Base-by-base conservation (phyloP, 2,888 invertebrate species). In the Campoplex nolae region DNA sequence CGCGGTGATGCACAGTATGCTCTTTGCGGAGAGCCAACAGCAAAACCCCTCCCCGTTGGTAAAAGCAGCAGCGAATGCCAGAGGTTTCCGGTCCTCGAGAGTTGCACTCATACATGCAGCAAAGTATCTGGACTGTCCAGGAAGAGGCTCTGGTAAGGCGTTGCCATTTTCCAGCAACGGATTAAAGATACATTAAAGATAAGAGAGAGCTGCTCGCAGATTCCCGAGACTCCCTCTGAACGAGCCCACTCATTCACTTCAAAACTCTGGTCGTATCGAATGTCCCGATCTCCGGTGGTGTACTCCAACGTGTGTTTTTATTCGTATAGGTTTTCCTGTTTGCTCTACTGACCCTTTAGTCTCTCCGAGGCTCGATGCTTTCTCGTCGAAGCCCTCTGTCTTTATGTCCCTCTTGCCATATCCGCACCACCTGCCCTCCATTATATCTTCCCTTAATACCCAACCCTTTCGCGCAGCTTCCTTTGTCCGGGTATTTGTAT, bases 261-360 rank as follows among this genome's bases (percentile, higher is more conserved):
- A 42, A 28, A 56, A 70, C 42, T 62, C 79, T 79, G 45, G 42
- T 62, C 38, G 62, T 80, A 86, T 81, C 86, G 83, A 84, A 84
- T 73, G 81, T 81, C 67, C 77, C 84, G 84, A 86, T 84, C 86
- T 86, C 70, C 79, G 84, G 28, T 83, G 32, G 62, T 62, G 7
- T 32, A 62, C 23, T 42, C 32, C 4, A 45, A 16, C 38, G n/a
- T 56, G 70, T 62, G 56, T 62, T 42, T 65, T 84, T 70, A 56
- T 32, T 38, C 56, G 75, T 56, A 28, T 62, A 54, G 75, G 68
- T 75, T 75, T 83, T 83, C 74, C 70, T 83, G 83, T 82, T 85
- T 83, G 87, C 85, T 83, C 85, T 83, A 84, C 81, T 86, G 86
- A 78, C 86, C 81, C 84, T 74, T 81, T 86, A 80, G 77, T 81